These are phyloP conservation scores for Cydia amplana DNA, from an alignment of 1,140 invertebrate species.

Conservation along the genomic window DNA sequence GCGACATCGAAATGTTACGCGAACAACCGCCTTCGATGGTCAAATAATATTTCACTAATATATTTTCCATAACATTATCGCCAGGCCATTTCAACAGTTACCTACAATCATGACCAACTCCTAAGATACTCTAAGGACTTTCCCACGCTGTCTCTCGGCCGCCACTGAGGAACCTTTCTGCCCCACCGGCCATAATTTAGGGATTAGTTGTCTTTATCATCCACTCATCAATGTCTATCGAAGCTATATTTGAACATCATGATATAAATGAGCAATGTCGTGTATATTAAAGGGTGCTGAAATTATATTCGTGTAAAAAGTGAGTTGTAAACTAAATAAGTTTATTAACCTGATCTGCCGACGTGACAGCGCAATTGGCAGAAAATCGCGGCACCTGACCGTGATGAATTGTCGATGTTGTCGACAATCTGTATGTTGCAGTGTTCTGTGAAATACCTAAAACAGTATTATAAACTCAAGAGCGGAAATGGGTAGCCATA, in stretches of 20 bases:
- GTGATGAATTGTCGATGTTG: slow-evolving; percentile 44
- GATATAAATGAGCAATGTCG: slow-evolving; percentile 22
- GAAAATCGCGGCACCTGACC: slow-evolving; percentile 59
- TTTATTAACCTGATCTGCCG: slow-evolving; percentile 56
- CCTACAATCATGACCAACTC: not conserved
- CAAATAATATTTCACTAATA: too few relatives aligned
- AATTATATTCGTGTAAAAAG: slow-evolving; percentile 33
- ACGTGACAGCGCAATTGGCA: slow-evolving; percentile 56
- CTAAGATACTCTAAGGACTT: not conserved
- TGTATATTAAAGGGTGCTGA: slow-evolving; percentile 3
- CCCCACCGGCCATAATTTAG: not conserved
- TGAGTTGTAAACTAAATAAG: slow-evolving; percentile 51
- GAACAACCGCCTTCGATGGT: too few relatives aligned
- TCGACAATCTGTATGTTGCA: not conserved
- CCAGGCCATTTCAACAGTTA: not conserved
- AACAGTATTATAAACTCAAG: not conserved
- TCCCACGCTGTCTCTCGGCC: not conserved
- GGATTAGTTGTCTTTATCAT: not conserved
- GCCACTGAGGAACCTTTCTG: not conserved
- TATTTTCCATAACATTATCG: too few relatives aligned
- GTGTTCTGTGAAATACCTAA: not conserved
- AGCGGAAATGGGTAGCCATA: too few relatives aligned
- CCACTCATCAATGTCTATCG: not conserved
- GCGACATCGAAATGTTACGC: too few relatives aligned
- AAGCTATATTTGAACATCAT: slow-evolving; percentile 2